These are phyloP conservation scores for Podarcis raffonei DNA, from an alignment of 2,113 vertebrate genomes.

Conservation along the genomic window DNA sequence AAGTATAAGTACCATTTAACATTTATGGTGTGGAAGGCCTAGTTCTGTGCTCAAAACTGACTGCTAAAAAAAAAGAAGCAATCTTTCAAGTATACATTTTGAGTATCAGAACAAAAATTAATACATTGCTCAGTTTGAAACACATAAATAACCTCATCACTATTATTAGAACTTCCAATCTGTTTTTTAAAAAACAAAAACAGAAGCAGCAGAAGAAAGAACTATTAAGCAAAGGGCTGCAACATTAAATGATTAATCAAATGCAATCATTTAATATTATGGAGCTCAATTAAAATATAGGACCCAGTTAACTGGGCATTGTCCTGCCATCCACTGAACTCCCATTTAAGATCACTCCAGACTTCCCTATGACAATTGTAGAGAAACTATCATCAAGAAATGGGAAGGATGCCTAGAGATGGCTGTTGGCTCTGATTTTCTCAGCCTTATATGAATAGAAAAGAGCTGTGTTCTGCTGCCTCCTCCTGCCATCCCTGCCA, in stretches of 20 bases:
- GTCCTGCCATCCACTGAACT: background rate
- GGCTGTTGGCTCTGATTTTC: background rate
- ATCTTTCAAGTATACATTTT: constrained; percentile 15
- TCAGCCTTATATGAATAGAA: background rate
- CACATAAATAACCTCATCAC: background rate
- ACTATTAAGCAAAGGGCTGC: background rate
- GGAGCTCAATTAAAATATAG: background rate
- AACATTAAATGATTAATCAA: background rate
- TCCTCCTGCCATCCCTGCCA: background rate
- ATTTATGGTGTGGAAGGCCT: background rate
- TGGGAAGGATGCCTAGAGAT: background rate
- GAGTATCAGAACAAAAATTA: background rate
- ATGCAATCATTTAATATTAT: background rate
- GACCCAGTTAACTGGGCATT: background rate
- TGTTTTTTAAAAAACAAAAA: background rate
- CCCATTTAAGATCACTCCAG: background rate
- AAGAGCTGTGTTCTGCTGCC: background rate
- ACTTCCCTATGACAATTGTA: too few species aligned
- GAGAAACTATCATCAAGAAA: background rate
- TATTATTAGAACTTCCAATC: background rate
- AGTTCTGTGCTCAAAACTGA: background rate
- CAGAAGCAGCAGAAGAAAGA: background rate
- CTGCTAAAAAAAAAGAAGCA: background rate
- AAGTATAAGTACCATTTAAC: background rate
- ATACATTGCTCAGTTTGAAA: background rate